These are phyloP conservation scores for Papilio gigon DNA, from an alignment of 2,888 invertebrate genomes.

Conservation along the genomic window DNA sequence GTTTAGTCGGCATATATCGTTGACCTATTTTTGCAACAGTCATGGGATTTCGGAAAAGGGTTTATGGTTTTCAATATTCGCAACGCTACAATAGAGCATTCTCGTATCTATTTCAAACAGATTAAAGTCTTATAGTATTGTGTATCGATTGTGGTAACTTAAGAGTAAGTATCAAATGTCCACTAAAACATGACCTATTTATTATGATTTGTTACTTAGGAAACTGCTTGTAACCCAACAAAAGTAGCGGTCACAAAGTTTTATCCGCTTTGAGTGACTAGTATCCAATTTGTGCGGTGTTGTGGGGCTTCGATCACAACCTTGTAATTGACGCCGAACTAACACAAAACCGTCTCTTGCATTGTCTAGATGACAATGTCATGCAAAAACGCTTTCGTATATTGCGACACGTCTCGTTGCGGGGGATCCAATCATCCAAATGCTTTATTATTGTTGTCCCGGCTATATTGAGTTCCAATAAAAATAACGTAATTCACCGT, in stretches of 20 bases:
- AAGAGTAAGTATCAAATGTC: background rate
- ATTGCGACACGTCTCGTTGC: slow-evolving; percentile 58
- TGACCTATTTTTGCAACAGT: slow-evolving; percentile 71
- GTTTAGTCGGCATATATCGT: slow-evolving; percentile 59
- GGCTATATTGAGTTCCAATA: slow-evolving; percentile 65
- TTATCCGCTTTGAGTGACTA: slow-evolving; percentile 73
- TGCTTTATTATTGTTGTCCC: slow-evolving; percentile 70
- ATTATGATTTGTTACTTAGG: slow-evolving; percentile 28
- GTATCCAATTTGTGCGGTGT: slow-evolving; percentile 75
- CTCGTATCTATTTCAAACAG: slow-evolving; percentile 46
- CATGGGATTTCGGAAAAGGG: slow-evolving; percentile 69
- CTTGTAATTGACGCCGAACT: slow-evolving; percentile 75
- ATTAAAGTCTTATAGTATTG: slow-evolving; percentile 22
- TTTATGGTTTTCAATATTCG: slow-evolving; percentile 78
- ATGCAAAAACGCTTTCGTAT: slow-evolving; percentile 60
- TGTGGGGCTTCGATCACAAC: slow-evolving; percentile 76
- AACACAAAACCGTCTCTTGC: slow-evolving; percentile 69
- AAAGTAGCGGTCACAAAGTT: slow-evolving; percentile 65
- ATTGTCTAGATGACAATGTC: slow-evolving; percentile 56
- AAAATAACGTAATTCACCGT: slow-evolving; percentile 76
- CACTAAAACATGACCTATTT: slow-evolving; percentile 29
- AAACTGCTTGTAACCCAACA: slow-evolving; percentile 29
- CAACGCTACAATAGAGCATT: slow-evolving; percentile 56
- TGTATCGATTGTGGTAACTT: slow-evolving; percentile 4
- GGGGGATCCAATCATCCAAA: slow-evolving; percentile 68